These are phyloP conservation scores for Priocnemis perturbator DNA, from an alignment of 2,888 invertebrate species.

Conservation along the genomic window DNA sequence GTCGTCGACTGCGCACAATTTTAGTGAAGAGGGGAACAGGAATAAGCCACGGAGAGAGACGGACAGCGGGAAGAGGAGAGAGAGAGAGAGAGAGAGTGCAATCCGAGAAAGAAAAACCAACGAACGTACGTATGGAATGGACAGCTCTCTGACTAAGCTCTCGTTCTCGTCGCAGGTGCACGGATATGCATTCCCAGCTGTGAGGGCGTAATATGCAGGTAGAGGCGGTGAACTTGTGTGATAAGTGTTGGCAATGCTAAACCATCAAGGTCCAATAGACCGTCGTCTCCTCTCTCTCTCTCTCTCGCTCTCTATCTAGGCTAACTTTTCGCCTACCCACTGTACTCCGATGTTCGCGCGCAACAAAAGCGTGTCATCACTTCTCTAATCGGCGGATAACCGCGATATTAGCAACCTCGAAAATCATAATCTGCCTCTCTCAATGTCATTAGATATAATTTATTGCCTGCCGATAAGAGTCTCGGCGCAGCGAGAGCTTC, in stretches of 20 bases:
- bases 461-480: too few relatives aligned
- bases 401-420: slow-evolving; percentile 26
- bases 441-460: too few relatives aligned
- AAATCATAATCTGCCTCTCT: slow-evolving; percentile 3
- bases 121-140: slow-evolving; percentile 30
- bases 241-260: slow-evolving; percentile 46
- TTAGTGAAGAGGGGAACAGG: slow-evolving; percentile 17
- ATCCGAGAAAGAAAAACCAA: slow-evolving; percentile 14
- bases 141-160: slow-evolving; percentile 40
- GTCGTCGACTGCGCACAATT: slow-evolving; percentile 30
- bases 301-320: background rate
- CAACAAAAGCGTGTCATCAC: slow-evolving; percentile 45
- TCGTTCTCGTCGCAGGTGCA: slow-evolving; percentile 43
- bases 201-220: slow-evolving; percentile 52
- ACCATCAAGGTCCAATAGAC: slow-evolving; percentile 45
- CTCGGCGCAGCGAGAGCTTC: too few relatives aligned
- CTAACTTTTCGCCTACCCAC: background rate
- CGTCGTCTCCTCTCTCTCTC: background rate
- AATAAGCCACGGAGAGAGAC: background rate
- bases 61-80: background rate
- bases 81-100: background rate
- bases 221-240: slow-evolving; percentile 40
- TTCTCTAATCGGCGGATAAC: slow-evolving; percentile 38
- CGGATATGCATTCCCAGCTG: slow-evolving; percentile 38
- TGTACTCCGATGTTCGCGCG: slow-evolving; percentile 21